These are phyloP conservation scores for Anoplophora glabripennis DNA, from an alignment of 1,140 invertebrate species.

Conservation along the genomic window DNA sequence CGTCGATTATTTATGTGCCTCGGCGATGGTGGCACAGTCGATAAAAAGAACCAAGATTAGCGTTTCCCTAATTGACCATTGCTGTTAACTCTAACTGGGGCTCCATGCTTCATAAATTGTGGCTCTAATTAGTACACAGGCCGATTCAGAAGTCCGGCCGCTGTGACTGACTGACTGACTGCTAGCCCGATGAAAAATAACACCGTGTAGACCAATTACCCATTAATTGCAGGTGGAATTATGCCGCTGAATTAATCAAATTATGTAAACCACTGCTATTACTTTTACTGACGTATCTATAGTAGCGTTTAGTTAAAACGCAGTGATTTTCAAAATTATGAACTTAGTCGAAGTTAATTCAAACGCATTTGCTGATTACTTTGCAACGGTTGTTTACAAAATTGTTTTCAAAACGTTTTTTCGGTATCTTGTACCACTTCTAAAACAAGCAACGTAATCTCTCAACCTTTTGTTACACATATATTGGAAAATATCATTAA, in stretches of 20 bases:
- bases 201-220: constrained; percentile 19
- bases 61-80: constrained; percentile 31
- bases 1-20: constrained; percentile 1
- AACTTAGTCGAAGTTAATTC: too few relatives aligned
- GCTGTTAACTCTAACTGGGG: constrained; percentile 27
- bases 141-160: constrained; percentile 17
- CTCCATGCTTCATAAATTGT: constrained; percentile 34
- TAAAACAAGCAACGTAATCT: too few relatives aligned
- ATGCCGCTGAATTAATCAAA: constrained; percentile 16
- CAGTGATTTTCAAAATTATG: too few relatives aligned
- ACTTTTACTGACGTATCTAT: constrained; percentile 6
- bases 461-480: too few relatives aligned
- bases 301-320: neutral
- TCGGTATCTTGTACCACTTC: too few relatives aligned
- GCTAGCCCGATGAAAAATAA: constrained; percentile 5
- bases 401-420: too few relatives aligned
- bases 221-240: constrained; percentile 20
- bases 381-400: too few relatives aligned
- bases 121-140: constrained; percentile 31
- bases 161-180: neutral
- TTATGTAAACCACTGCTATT: constrained; percentile 21
- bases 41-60: constrained; percentile 22
- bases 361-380: too few relatives aligned
- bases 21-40: constrained; percentile 11
- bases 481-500: too few relatives aligned